Conservation (phyloP, 2,888 invertebrate genomes). For the Archaeoteleia sp. region DNA sequence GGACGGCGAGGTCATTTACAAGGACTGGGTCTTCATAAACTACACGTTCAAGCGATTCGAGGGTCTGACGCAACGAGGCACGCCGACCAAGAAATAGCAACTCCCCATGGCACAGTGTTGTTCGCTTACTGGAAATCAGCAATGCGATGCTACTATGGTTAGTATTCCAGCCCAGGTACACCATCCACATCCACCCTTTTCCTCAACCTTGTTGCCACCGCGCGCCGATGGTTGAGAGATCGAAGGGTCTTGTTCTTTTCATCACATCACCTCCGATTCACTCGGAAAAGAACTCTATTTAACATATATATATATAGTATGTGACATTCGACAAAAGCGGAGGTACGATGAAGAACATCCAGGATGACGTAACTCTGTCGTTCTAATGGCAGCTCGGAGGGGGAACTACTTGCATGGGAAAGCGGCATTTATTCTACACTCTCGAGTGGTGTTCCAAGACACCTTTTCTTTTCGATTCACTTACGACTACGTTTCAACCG, state of each 20-base stretch:
- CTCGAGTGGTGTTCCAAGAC: neutral
- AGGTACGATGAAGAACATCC: no score
- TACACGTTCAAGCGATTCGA: conserved; percentile 99
- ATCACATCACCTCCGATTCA: no score
- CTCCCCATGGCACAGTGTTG: conserved; percentile 47
- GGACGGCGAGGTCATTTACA: conserved; percentile 93
- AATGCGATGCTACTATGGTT: conserved; percentile 59
- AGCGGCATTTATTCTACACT: conserved; percentile 6
- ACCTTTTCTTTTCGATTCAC: neutral
- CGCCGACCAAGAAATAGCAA: conserved; percentile 85
- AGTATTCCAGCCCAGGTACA: conserved; percentile 71
- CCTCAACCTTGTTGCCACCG: conserved; percentile 29
- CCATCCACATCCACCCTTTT: conserved; percentile 54
- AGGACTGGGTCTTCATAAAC: conserved; percentile 99
- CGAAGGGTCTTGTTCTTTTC: conserved; percentile 3
- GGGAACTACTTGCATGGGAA: conserved; percentile 9
- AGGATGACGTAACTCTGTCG: no score
- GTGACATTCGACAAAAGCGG: neutral
- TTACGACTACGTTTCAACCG: neutral
- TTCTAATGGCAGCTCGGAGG: neutral
- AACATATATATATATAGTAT: neutral
- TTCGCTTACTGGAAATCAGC: conserved; percentile 62
- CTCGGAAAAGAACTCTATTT: neutral
- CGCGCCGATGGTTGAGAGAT: conserved; percentile 27
- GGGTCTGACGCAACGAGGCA: conserved; percentile 93